Conservation (phyloP, 92 coral and sea anemone species). For the Paragorgia papillata region DNA sequence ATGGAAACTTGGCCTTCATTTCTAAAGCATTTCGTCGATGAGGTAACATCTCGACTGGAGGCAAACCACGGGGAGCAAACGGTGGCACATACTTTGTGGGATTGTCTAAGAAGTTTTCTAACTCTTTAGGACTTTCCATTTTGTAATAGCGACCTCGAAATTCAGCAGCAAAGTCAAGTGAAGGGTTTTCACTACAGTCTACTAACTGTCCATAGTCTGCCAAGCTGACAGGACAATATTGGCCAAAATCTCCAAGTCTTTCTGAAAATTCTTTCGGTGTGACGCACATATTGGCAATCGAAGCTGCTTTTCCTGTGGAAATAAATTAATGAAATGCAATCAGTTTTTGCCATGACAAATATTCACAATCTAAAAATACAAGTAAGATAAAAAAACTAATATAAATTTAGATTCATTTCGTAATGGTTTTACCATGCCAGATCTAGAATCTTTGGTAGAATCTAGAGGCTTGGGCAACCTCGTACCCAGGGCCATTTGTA, state of each 20-base stretch:
- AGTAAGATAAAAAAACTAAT: no score
- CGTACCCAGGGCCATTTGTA: no score
- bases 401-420: no score
- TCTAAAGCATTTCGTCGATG: constrained; percentile 77
- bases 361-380: no score
- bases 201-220: constrained; percentile 94
- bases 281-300: constrained; percentile 95
- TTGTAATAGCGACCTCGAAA: constrained; percentile 95
- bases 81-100: constrained; percentile 95
- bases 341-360: no score
- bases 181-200: constrained; percentile 78
- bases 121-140: constrained; percentile 74
- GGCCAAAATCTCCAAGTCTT: constrained; percentile 87
- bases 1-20: constrained; percentile 87
- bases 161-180: constrained; percentile 94
- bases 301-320: constrained; percentile 81
- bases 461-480: no score
- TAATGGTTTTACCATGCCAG: no score
- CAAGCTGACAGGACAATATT: constrained; percentile 96
- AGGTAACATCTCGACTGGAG: constrained; percentile 79
- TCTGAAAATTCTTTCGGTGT: constrained; percentile 80
- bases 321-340: background rate
- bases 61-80: constrained; percentile 81
- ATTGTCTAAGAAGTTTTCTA: constrained; percentile 83
- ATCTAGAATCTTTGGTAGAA: no score